Evolutionary conservation across 2,113 vertebrate genomes (phyloP).

Genomic region (Helogale parvula): DNA sequence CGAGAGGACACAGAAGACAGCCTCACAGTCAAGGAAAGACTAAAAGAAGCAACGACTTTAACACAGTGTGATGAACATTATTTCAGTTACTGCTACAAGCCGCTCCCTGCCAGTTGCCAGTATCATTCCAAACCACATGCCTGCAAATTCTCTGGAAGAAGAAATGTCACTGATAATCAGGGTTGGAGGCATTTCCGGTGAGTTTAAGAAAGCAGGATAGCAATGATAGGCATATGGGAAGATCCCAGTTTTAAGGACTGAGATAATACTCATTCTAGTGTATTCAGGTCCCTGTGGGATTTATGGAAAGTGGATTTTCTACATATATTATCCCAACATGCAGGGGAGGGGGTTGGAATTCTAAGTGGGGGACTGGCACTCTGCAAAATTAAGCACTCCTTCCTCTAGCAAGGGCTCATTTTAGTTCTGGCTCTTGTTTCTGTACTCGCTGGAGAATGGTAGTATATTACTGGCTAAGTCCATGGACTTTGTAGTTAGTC

Average conservation of each 20-base stretch:
- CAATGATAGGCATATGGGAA: not conserved
- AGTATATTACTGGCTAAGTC: constrained; percentile 41
- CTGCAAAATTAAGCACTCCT: not conserved
- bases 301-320: constrained; percentile 21
- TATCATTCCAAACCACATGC: constrained; percentile 19
- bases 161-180: constrained; percentile 46
- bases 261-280: not conserved
- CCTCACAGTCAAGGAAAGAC: not conserved
- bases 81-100: constrained; percentile 20
- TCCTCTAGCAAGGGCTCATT: constrained; percentile 7
- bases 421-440: constrained; percentile 45
- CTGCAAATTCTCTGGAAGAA: constrained; percentile 51
- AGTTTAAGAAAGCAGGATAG: constrained; percentile 41
- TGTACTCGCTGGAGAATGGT: not conserved
- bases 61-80: not conserved
- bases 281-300: not conserved
- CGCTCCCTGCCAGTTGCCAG: not conserved
- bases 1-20: not conserved
- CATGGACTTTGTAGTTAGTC: constrained; percentile 44
- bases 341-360: not conserved
- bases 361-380: not conserved
- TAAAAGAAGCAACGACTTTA: not conserved
- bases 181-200: not conserved
- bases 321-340: not conserved
- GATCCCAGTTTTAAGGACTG: constrained; percentile 16